These are phyloP conservation scores for Rhodophaea formosa DNA, from an alignment of 2,888 invertebrate species.

Conservation along the genomic window DNA sequence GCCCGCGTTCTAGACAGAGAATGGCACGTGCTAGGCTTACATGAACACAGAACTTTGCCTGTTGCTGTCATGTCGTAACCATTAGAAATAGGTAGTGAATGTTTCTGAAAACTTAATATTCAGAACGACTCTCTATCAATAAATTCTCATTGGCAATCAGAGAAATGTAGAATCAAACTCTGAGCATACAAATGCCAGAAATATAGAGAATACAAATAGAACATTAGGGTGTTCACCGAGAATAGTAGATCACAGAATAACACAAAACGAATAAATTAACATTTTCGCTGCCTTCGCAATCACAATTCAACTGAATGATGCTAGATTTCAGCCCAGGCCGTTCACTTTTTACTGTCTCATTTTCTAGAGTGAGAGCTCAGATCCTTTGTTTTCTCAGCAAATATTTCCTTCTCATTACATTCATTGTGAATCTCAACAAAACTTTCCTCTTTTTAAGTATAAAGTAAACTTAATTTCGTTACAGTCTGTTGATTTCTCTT, in stretches of 20 bases:
- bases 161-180: background rate
- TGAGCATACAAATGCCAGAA: background rate
- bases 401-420: constrained; percentile 3
- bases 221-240: background rate
- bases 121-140: background rate
- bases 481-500: constrained; percentile 19
- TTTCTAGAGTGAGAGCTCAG: background rate
- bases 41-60: constrained; percentile 1
- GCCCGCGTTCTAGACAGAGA: constrained; percentile 19
- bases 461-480: constrained; percentile 5
- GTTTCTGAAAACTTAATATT: background rate
- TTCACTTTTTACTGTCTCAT: constrained; percentile 10
- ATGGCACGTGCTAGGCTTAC: constrained; percentile 9
- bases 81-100: background rate
- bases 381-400: background rate
- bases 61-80: background rate
- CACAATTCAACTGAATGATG: constrained; percentile 16
- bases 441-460: constrained; percentile 3
- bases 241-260: background rate
- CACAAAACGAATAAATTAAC: background rate
- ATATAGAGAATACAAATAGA: background rate
- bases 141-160: background rate
- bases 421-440: background rate
- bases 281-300: constrained; percentile 12
- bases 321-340: constrained; percentile 3